Percentiles rank a stretch among this genome's conserved stretches.
phyloP scores from a whole-genome alignment of 1,140 invertebrate genomes.

The Apis florea region DNA sequence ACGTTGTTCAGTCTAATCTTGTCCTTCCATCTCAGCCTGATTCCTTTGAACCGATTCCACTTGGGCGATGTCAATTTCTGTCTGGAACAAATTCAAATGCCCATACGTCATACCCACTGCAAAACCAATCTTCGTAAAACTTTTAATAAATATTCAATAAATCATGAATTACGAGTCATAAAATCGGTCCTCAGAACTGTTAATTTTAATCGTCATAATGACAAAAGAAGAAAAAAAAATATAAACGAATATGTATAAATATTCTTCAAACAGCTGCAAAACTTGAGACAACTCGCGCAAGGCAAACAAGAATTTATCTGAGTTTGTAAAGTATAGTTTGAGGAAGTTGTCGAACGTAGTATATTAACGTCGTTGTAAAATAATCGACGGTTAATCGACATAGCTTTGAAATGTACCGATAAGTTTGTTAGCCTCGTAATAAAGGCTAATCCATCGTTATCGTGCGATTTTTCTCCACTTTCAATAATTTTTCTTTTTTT shows the following conservation, averaged over 20 bases:
- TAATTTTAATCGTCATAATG: not conserved
- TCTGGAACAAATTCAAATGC: constrained; percentile 84
- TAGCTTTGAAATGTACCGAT: not conserved
- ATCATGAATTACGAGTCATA: too few species aligned
- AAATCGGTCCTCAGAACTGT: too few species aligned
- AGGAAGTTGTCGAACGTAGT: constrained; percentile 8
- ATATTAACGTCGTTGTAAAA: not conserved
- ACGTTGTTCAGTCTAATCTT: constrained; percentile 99
- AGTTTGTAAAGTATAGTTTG: not conserved
- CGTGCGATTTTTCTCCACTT: not conserved
- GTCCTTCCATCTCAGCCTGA: constrained; percentile 97
- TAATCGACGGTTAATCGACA: constrained; percentile 8
- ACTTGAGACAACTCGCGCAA: not conserved
- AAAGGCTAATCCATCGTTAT: constrained; percentile 3
- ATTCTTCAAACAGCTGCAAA: not conserved
- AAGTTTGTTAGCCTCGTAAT: not conserved
- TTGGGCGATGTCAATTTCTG: constrained; percentile 99
- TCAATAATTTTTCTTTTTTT: too few species aligned
- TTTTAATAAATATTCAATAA: not conserved
- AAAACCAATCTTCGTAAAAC: not conserved
- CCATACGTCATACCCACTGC: constrained; percentile 67
- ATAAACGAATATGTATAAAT: not conserved
- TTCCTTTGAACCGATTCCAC: constrained; percentile 99
- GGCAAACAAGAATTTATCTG: constrained; percentile 14
- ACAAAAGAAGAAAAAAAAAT: not conserved